Evolutionary conservation across 2,888 invertebrate genomes (phyloP).

Genomic region (Griposia aprilina): DNA sequence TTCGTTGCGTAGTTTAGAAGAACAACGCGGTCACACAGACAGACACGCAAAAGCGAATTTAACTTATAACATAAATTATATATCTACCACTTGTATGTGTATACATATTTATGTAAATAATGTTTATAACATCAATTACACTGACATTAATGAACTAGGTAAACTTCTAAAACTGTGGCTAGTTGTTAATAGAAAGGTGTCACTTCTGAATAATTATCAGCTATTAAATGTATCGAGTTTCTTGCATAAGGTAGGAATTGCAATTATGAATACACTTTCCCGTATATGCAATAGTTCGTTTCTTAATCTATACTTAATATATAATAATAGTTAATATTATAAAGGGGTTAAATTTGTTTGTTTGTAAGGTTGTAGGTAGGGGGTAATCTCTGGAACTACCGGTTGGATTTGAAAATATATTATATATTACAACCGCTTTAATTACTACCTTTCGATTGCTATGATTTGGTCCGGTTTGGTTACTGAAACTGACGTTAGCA

Average conservation of each 20-base stretch:
- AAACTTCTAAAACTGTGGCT: not conserved
- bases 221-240: conserved; percentile 6
- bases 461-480: too few relatives aligned
- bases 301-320: not conserved
- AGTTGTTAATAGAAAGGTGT: conserved; percentile 42
- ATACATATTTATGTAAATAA: not conserved
- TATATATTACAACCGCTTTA: too few relatives aligned
- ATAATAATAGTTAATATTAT: too few relatives aligned
- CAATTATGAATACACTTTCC: conserved; percentile 22
- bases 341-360: too few relatives aligned
- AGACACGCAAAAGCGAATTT: too few relatives aligned
- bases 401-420: too few relatives aligned
- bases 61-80: too few relatives aligned
- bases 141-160: not conserved
- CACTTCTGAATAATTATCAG: conserved; percentile 21
- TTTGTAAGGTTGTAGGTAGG: too few relatives aligned
- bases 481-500: too few relatives aligned
- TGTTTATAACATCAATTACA: not conserved
- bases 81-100: not conserved
- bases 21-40: not conserved
- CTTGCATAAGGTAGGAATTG: conserved; percentile 19
- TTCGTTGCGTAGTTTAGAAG: not conserved
- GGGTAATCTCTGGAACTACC: too few relatives aligned
- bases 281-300: not conserved
- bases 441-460: too few relatives aligned